Base-by-base conservation (phyloP, 1,140 invertebrate genomes). In the Sinella curviseta region DNA sequence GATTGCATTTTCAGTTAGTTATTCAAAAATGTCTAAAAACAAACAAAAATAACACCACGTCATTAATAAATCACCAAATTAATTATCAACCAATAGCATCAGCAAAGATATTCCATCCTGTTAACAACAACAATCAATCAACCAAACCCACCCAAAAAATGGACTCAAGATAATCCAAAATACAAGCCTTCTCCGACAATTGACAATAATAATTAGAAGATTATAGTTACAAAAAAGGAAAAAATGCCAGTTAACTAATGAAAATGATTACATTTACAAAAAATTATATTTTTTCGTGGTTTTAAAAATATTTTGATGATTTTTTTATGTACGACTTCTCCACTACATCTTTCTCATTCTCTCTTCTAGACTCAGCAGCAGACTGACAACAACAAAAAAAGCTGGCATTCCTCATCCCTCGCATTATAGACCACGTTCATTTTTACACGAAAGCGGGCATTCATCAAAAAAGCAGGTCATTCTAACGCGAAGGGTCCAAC, bases 1-100 rank as follows among this genome's bases (percentile, higher is more conserved):
- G 76, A 8, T n/a, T 77, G n/a, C 76, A 77, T 77, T 60, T 77
- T 77, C 1, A 26, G 4, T 70, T 33, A 60, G 57, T 26, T 48
- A 12, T 48, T 48, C n/a, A n/a, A n/a, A n/a, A 33, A 20, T 36
- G 70, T 74, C 70, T 74, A 30, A 31, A 33, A 70, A 65, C 57
- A 26, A 70, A 70, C 31, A 70, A 70, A 26, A 60, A 17, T 60
- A 14, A 60, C n/a, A n/a, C 8, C 39, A 48, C 39, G 20, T 48
- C 8, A 48, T 12, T 48, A 12, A 48, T 48, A 48, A 48, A 12
- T 12, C 39, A 48, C 39, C 39, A 48, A 8, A 12, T 48, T 48
- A 48, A 48, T 48, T 48, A 65, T 26, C 57, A 65, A 65, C 57
- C 16, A 65, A 48, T 20, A n/a, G n/a, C n/a, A n/a, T n/a, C n/a